Base-by-base conservation (phyloP, 2,888 invertebrate species). In the Synergus japonicus region DNA sequence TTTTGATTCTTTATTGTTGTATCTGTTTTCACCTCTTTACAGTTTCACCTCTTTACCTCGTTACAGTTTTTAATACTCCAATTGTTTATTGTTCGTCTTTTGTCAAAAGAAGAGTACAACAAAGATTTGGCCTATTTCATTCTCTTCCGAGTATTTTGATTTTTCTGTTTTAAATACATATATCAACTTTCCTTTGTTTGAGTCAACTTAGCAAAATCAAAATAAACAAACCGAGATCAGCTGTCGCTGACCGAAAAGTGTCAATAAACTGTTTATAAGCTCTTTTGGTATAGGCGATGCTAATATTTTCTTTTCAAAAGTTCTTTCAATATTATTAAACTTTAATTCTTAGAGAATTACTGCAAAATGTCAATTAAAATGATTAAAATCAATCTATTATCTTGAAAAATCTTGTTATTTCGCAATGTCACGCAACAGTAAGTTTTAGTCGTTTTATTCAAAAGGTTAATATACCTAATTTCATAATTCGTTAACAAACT, bases 161-260 rank as follows among this genome's bases (percentile, higher is more conserved):
- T 13, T 29, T 64, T 64, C 1, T 41, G 7, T 15, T 41, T 64
- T 37, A 13, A 12, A n/a, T 9, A 41, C 9, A 18, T 65, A n/a
- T 22, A 22, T 22, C 22, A 22, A 22, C 4, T 12, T 43, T 41
- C 43, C 41, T 66, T 66, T 66, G 66, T 66, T 66, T 10, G 9
- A n/a, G 15, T 66, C 43, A 66, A 65, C 65, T 65, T 41, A 10
- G 1, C 13, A 46, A 46, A 54, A 54, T 10, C 13, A 43, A 43
- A n/a, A 66, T 65, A 65, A 65, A 65, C 66, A 66, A 43, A 66
- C 41, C 10, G 10, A 43, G n/a, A 60, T 60, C 60, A 60, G 22
- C 60, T 60, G 60, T 60, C 60, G 29, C 22, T 22, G 9, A 12
- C 4, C n/a, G n/a, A 60, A 22, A 60, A 10, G 9, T 49, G 49